Evolutionary conservation across 2,797 vertebrate genomes (phyloP), one percentile per base, ranked within the genome.

Genomic region (Coranthus polyacanthus): DNA sequence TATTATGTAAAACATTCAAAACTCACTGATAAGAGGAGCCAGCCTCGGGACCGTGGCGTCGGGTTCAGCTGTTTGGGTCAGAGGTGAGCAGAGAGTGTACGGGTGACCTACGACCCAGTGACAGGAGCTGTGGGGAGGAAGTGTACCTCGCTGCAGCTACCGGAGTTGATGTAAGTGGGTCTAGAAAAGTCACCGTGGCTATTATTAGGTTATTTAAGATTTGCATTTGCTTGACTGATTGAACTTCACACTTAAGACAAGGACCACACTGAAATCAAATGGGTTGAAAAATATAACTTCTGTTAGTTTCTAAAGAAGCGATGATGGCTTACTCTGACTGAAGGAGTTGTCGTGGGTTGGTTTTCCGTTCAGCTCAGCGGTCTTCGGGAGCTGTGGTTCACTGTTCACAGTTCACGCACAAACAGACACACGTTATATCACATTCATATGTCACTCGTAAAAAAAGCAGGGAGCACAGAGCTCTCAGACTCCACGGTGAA

Each of bases 51-150:
- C 53, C 47, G 44, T 12, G 43, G 36, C 46, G 54, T 21, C 0
- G 62, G 26, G 15, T 24, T 63, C 57, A 75, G 49, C 34, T 68
- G 43, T 75, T 42, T n/a, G 85, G 87, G 62, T 88, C 77, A 56
- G 91, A 93, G 59, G 92, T 94, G 53, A 98, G 88, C 1, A 97
- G 91, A 0, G 85, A 88, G 65, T 95, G 93, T 21, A 96, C 94
- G 1, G 96, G 95, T 68, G 96, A 95, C 70, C 42, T 89, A 13
- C 79, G 76, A 42, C 89, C 89, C 29, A 11, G 50, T 21, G 70
- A 68, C 8, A 68, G 57, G 29, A 83, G 88, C 68, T 61, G 87
- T 21, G 69, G 71, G 39, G 85, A 92, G 32, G 83, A 75, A 1
- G 42, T 39, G 54, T n/a, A 41, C 39, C 1, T 57, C 3, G 72